Conservation (phyloP, 2,888 invertebrate species). For the Parascotia fuliginaria region DNA sequence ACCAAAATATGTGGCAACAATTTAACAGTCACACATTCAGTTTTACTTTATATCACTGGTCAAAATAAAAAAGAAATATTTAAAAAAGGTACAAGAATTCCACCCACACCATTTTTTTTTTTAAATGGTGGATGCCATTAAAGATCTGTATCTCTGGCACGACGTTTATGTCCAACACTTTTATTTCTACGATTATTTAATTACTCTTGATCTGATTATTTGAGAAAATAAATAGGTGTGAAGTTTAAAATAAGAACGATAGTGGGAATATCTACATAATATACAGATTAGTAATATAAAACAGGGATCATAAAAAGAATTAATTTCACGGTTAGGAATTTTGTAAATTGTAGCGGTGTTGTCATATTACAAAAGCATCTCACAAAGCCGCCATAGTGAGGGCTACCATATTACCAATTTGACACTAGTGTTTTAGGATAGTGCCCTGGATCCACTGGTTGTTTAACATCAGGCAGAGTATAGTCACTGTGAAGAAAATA, state of each 20-base stretch:
- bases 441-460: no score
- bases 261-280: background rate
- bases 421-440: no score
- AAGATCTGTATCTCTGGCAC: constrained; percentile 20
- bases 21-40: background rate
- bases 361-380: no score
- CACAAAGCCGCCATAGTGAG: no score
- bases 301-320: no score
- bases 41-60: background rate
- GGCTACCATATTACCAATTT: no score
- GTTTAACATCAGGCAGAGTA: no score
- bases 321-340: no score
- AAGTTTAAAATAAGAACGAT: constrained; percentile 6
- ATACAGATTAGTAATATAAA: no score
- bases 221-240: constrained; percentile 8
- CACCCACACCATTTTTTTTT: constrained; percentile 12
- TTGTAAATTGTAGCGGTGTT: no score
- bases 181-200: constrained; percentile 28
- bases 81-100: constrained; percentile 6
- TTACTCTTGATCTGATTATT: constrained; percentile 13
- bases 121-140: constrained; percentile 13
- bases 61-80: constrained; percentile 18
- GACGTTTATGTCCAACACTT: constrained; percentile 21
- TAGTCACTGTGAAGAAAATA: no score
- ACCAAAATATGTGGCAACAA: background rate